Evolutionary conservation across 2,797 vertebrate species (phyloP).

Genomic region (Antennarius maculatus): DNA sequence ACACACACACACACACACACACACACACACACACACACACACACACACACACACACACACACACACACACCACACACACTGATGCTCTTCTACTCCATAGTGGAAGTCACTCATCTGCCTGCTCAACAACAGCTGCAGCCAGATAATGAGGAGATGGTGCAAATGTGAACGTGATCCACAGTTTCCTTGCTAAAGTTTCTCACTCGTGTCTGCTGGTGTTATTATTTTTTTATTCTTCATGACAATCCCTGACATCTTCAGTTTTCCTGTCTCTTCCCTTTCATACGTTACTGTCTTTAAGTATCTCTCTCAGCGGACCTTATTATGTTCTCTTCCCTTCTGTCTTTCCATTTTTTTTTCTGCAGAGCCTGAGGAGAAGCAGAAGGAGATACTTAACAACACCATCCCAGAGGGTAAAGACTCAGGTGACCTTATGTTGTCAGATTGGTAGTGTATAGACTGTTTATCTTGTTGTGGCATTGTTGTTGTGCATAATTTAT

Average conservation of each 20-base stretch:
- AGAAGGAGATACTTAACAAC: slow-evolving; percentile 83
- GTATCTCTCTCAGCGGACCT: slow-evolving; percentile 8
- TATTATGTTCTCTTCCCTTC: slow-evolving; percentile 28
- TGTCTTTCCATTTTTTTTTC: slow-evolving; percentile 23
- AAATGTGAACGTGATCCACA: slow-evolving; percentile 52
- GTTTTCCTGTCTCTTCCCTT: slow-evolving; percentile 18
- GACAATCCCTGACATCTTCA: slow-evolving; percentile 34
- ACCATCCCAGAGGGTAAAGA: slow-evolving; percentile 81
- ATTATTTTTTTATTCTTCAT: slow-evolving; percentile 30
- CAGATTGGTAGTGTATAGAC: slow-evolving; percentile 4
- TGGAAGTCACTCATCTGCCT: slow-evolving; percentile 30
- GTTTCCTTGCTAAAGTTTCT: slow-evolving; percentile 33
- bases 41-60: slow-evolving; percentile 23
- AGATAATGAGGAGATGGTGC: slow-evolving; percentile 67
- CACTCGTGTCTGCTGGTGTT: slow-evolving; percentile 7
- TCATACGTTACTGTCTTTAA: slow-evolving; percentile 6
- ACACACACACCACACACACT: slow-evolving; percentile 10
- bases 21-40: slow-evolving; percentile 28
- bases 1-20: slow-evolving; percentile 23
- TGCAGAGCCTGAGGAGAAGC: slow-evolving; percentile 83
- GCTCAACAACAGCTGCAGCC: slow-evolving; percentile 55
- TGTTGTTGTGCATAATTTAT: slow-evolving; percentile 12
- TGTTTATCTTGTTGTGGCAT: slow-evolving; percentile 22
- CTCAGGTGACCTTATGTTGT: slow-evolving; percentile 71
- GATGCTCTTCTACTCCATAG: slow-evolving; percentile 8